Percentiles rank a stretch among this genome's conserved stretches.
These are phyloP conservation scores for Agonopterix heracliana DNA, from an alignment of 2,888 invertebrate species.

Conservation along the genomic window DNA sequence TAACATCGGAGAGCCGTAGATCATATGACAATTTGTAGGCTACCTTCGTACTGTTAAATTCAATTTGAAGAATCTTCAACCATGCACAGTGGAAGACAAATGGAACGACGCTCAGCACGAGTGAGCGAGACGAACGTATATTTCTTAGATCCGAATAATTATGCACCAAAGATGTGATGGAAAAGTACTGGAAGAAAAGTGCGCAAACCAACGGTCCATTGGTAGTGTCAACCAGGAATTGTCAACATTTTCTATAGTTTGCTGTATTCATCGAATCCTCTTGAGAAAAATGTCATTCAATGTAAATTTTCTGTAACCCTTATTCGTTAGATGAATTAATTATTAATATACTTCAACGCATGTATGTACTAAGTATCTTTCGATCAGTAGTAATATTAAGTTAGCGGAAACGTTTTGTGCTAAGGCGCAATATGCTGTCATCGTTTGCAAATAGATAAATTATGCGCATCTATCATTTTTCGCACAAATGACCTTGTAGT, in stretches of 20 bases:
- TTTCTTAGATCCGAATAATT: slow-evolving; percentile 26
- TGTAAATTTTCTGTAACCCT: no score
- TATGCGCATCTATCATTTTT: background rate
- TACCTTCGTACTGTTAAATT: no score
- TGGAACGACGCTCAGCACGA: slow-evolving; percentile 1
- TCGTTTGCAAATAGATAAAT: background rate
- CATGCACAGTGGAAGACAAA: background rate
- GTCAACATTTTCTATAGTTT: slow-evolving; percentile 38
- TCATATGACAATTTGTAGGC: no score
- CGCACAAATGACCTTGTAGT: slow-evolving; percentile 11
- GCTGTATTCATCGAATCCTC: background rate
- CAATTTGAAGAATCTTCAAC: background rate
- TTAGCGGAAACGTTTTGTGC: background rate
- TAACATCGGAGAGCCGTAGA: no score
- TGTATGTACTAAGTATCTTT: background rate
- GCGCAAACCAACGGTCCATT: slow-evolving; percentile 29
- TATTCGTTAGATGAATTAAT: no score
- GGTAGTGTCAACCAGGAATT: slow-evolving; percentile 22
- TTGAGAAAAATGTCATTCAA: no score
- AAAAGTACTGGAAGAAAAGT: slow-evolving; percentile 62
- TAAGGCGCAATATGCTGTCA: slow-evolving; percentile 3
- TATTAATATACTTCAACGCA: no score
- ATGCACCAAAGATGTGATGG: slow-evolving; percentile 42
- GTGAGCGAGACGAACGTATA: slow-evolving; percentile 30
- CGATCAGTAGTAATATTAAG: background rate